Evolutionary conservation across 2,113 vertebrate genomes (phyloP).

Genomic region (Tringa solitaria): DNA sequence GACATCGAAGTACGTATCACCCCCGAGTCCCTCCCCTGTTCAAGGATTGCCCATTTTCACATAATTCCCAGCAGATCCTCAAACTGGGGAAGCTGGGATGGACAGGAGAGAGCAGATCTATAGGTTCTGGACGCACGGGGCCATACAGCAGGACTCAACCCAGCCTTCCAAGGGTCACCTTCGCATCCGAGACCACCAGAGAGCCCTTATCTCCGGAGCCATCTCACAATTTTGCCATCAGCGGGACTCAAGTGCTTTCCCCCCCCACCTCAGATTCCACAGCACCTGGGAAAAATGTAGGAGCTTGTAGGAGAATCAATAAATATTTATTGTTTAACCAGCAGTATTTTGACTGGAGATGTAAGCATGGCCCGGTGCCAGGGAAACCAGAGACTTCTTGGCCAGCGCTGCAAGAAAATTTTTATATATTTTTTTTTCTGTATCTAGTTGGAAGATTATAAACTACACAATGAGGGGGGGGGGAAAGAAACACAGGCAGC

Average conservation of each 20-base stretch:
- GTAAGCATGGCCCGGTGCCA: constrained; percentile 68
- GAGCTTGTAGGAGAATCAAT: constrained; percentile 65
- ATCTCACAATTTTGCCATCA: background rate
- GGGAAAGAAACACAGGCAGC: background rate
- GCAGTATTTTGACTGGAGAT: constrained; percentile 66
- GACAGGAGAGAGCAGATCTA: background rate
- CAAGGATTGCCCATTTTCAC: background rate
- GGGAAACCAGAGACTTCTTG: constrained; percentile 36
- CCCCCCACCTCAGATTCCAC: background rate
- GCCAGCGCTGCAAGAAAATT: constrained; percentile 21
- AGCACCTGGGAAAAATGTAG: constrained; percentile 65
- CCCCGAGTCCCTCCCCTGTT: background rate
- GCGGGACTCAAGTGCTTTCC: background rate
- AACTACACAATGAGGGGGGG: constrained; percentile 30
- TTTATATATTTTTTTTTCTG: background rate
- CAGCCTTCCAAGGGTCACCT: background rate
- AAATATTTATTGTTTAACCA: constrained; percentile 73
- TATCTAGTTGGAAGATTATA: constrained; percentile 50
- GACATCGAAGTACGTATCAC: no score
- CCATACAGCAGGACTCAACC: background rate
- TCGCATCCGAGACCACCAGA: background rate
- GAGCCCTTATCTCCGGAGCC: background rate
- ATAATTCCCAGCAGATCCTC: background rate
- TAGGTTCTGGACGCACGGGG: background rate
- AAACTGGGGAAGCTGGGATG: background rate